Base-by-base conservation (phyloP, 1,140 invertebrate species). In the Formica exsecta region DNA sequence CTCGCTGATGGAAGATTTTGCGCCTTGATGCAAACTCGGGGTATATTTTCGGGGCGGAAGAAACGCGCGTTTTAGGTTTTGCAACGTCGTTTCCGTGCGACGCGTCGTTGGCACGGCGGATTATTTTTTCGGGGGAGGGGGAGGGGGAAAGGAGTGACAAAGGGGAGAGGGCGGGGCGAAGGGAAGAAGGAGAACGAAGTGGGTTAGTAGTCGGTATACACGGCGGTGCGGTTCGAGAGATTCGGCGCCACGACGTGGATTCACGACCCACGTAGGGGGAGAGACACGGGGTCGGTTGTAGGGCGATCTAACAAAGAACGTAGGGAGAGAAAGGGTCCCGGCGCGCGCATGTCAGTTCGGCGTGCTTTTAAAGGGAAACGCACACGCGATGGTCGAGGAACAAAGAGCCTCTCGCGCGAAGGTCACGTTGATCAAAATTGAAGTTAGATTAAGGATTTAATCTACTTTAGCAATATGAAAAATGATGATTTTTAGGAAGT, bases 191-290 rank as follows among this genome's bases (percentile, higher is more conserved):
- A 59, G 68, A 70, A 36, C 87, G 84, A 93, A 93, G 87, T 94
- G 91, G 93, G 93, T 94, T 94, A 93, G 48, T 51, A 51, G 91
- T 93, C 86, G 93, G 88, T 75, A 66, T 80, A 80, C 48, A 32
- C 44, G 76, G 62, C 41, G 41, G 3, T 2, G 25, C 11, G 48
- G n/a, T 71, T 81, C 48, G 68, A 38, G 25, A 25, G 57, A 44
- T 25, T 44, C 51, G 64, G 64, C 25, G 80, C 64, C 66, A 70
- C 48, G 48, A 51, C 48, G 84, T 57, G 83, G 79, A 86, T 70
- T 74, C 80, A 51, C 48, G 62, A 66, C 32, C 25, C 44, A 80
- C 64, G 64, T 48, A 85, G 73, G 89, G 89, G 70, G 62, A 36
- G 75, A 87, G 38, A 0, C 87, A 89, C 71, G 70, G 44, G 51